Percentiles rank a stretch among this genome's conserved stretches.
Conservation (phyloP, 1,140 invertebrate species). For the Musca domestica region DNA sequence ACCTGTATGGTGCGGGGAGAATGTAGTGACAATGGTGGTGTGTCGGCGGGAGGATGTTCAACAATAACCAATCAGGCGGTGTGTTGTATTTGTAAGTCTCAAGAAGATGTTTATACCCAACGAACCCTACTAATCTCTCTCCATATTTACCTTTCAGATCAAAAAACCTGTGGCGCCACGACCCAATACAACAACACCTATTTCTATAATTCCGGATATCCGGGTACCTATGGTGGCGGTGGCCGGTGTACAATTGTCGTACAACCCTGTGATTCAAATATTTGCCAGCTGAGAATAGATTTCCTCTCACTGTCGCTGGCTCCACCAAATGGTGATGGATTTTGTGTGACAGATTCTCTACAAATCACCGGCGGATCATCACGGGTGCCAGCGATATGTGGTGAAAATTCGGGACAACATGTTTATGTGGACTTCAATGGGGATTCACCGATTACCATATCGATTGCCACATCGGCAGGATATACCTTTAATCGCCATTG, state of each 20-base stretch:
- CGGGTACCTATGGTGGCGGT: conserved; percentile 64
- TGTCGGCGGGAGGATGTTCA: conserved; percentile 68
- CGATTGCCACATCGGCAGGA: conserved; percentile 62
- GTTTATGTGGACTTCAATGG: conserved; percentile 76
- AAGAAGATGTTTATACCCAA: not conserved
- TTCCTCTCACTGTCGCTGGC: conserved; percentile 71
- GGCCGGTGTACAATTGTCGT: conserved; percentile 68
- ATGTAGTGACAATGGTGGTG: conserved; percentile 69
- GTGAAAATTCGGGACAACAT: conserved; percentile 78
- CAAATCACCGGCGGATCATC: conserved; percentile 67
- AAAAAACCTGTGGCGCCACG: conserved; percentile 65
- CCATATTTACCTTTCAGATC: conserved; percentile 56
- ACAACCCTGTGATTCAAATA: conserved; percentile 64
- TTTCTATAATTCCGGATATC: conserved; percentile 74
- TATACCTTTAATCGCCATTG: conserved; percentile 67
- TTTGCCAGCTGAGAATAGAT: conserved; percentile 78
- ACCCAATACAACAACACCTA: conserved; percentile 78
- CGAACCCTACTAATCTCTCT: not conserved
- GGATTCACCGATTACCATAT: conserved; percentile 65
- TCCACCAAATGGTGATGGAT: conserved; percentile 70
- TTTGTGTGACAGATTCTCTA: conserved; percentile 69
- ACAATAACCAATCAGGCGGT: conserved; percentile 63
- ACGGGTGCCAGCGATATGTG: conserved; percentile 70
- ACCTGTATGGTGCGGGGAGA: conserved; percentile 74
- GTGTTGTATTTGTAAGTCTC: conserved; percentile 75